Percentiles rank a stretch among this genome's conserved stretches.
Conservation (phyloP, 2,888 invertebrate species). For the Schizaphis graminum region DNA sequence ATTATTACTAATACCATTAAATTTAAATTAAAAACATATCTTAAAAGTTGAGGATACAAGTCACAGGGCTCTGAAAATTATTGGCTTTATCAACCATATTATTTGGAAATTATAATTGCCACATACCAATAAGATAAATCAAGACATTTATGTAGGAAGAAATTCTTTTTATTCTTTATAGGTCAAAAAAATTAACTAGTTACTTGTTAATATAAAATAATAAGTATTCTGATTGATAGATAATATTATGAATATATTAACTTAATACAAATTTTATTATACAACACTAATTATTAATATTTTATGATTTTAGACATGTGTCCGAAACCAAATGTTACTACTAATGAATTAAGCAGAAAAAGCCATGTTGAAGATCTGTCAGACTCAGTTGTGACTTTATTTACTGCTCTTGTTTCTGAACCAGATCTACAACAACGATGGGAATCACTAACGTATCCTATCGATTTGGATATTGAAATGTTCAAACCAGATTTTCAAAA, state of each 20-base stretch:
- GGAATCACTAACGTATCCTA: conserved; percentile 86
- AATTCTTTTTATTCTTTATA: not conserved
- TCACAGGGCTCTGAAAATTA: not conserved
- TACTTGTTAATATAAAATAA: not conserved
- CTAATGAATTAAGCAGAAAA: conserved; percentile 80
- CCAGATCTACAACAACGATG: conserved; percentile 84
- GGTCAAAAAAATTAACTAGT: not conserved
- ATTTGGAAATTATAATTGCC: not conserved
- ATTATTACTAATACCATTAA: not conserved
- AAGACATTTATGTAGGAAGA: not conserved
- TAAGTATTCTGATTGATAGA: not conserved
- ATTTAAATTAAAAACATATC: not conserved
- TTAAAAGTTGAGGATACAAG: not conserved
- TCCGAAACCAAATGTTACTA: conserved; percentile 84
- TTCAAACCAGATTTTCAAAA: conserved; percentile 75
- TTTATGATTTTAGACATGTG: conserved; percentile 81
- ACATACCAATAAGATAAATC: not conserved
- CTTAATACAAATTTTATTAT: not conserved
- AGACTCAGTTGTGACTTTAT: conserved; percentile 87
- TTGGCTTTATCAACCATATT: not conserved
- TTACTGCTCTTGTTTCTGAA: conserved; percentile 79
- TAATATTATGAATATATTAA: not conserved
- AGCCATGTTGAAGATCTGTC: conserved; percentile 89
- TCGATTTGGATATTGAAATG: conserved; percentile 80
- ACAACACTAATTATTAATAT: not conserved